These are phyloP conservation scores for Neoaliturus tenellus DNA, from an alignment of 2,888 invertebrate species.

Conservation along the genomic window DNA sequence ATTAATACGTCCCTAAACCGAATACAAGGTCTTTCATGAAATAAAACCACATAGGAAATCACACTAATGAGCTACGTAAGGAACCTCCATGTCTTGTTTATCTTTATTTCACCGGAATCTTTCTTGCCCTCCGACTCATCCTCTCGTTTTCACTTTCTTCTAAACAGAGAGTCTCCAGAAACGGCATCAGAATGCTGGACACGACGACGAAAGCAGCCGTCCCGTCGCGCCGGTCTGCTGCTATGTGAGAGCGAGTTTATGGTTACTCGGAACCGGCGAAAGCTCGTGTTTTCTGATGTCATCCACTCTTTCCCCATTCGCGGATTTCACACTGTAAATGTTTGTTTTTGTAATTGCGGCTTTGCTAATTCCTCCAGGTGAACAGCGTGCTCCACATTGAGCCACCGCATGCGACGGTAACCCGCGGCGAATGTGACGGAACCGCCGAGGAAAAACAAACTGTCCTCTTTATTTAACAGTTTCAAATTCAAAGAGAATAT, in stretches of 20 bases:
- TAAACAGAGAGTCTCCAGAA: not conserved
- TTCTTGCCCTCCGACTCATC: no score
- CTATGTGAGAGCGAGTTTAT: not conserved
- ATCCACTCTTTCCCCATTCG: not conserved
- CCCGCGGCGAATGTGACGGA: not conserved
- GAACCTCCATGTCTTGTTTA: no score
- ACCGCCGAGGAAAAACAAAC: no score
- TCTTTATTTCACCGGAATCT: no score
- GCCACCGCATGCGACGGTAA: not conserved
- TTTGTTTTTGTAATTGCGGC: not conserved
- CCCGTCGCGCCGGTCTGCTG: not conserved
- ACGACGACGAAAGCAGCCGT: not conserved
- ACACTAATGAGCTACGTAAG: no score
- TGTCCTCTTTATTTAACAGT: no score
- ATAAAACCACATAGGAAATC: no score
- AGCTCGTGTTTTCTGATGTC: not conserved
- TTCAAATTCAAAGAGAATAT: no score
- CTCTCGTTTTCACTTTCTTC: no score
- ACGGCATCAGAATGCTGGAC: no score
- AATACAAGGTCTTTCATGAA: no score
- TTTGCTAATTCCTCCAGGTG: not conserved
- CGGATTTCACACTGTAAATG: not conserved
- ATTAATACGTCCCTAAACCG: no score
- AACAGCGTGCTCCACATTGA: constrained; percentile 2
- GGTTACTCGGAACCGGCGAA: not conserved